These are phyloP conservation scores for Heliocidaris tuberculata DNA, from an alignment of 35 echinoderm and acorn worm genomes.

Conservation along the genomic window DNA sequence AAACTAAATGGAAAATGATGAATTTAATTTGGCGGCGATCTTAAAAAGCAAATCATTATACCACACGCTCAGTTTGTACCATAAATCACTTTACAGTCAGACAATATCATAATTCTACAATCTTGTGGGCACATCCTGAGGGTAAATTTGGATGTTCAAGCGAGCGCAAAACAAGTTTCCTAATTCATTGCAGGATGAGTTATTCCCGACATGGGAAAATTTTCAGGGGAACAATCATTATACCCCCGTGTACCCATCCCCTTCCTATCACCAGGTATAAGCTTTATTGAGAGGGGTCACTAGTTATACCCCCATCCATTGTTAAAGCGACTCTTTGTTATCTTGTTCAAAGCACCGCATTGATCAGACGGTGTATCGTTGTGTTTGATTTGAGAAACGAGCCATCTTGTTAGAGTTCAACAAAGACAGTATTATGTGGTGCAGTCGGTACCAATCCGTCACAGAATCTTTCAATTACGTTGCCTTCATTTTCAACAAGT, in stretches of 20 bases:
- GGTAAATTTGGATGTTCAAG: no score
- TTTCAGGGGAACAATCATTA: neutral
- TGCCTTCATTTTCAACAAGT: neutral
- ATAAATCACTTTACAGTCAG: no score
- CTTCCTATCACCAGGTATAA: neutral
- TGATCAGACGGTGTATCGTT: neutral
- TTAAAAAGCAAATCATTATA: no score
- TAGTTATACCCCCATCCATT: neutral
- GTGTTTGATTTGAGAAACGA: conserved; percentile 1
- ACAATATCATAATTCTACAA: no score
- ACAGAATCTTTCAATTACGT: neutral
- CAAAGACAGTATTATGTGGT: neutral
- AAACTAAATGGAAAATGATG: no score
- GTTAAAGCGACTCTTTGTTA: neutral
- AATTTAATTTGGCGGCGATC: no score
- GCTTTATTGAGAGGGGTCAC: neutral
- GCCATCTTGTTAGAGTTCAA: neutral
- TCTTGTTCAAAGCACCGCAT: neutral
- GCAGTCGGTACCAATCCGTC: neutral
- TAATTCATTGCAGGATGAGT: no score
- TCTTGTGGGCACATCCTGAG: no score
- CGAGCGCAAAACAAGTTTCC: no score
- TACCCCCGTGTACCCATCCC: neutral
- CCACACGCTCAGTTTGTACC: no score
- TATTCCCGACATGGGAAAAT: neutral